phyloP scores from a whole-genome alignment of 2,113 vertebrate species.

The Chroicocephalus ridibundus region DNA sequence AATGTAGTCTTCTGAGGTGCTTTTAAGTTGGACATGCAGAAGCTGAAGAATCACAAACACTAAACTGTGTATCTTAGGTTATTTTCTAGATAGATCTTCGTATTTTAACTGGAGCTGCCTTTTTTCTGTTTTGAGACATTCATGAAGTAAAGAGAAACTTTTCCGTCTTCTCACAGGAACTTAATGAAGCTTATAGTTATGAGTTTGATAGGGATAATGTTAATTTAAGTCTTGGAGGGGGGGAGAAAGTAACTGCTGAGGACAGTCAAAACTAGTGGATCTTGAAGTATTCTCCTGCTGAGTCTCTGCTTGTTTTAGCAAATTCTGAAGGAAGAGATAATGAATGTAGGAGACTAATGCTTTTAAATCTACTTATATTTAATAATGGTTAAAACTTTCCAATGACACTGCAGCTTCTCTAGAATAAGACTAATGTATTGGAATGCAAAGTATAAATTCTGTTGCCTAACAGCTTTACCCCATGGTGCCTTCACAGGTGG shows the following conservation, averaged over 20 bases:
- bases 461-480: constrained; percentile 79
- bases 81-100: not conserved
- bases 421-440: constrained; percentile 60
- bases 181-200: not conserved
- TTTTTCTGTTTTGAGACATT: not conserved
- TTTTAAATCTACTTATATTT: not conserved
- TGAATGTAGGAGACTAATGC: constrained; percentile 10
- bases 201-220: not conserved
- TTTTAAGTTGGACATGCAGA: not conserved
- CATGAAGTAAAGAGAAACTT: not conserved
- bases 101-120: not conserved
- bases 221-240: not conserved
- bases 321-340: not conserved
- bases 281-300: not conserved
- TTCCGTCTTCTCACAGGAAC: not conserved
- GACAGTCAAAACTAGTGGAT: not conserved
- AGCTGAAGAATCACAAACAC: not conserved
- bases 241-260: not conserved
- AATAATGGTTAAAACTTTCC: constrained; percentile 26
- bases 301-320: not conserved
- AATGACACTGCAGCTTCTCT: constrained; percentile 34
- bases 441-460: constrained; percentile 46
- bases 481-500: constrained; percentile 85
- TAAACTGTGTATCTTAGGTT: not conserved
- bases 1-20: not conserved